Conservation (phyloP, 2,113 vertebrate genomes). For the Orycteropus afer region DNA sequence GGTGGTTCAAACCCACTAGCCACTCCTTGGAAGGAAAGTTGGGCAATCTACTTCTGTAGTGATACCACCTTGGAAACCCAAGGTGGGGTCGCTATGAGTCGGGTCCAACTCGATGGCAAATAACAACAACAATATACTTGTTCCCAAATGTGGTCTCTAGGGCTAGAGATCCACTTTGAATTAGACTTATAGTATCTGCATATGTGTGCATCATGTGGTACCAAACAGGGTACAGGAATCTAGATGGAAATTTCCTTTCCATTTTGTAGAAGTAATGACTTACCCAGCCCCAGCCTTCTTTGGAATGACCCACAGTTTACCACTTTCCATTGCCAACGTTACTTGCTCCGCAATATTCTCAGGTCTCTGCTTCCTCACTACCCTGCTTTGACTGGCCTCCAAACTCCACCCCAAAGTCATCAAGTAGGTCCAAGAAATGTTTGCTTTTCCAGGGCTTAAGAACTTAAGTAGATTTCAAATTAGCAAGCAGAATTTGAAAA, state of each 20-base stretch:
- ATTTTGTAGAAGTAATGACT: not conserved
- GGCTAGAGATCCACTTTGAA: not conserved
- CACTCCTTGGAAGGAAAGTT: too few species aligned
- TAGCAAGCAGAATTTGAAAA: conserved; percentile 61
- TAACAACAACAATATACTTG: not conserved
- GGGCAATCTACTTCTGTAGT: too few species aligned
- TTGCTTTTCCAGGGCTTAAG: not conserved
- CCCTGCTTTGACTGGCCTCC: not conserved
- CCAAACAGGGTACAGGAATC: not conserved
- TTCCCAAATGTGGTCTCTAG: not conserved
- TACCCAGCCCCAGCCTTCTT: not conserved
- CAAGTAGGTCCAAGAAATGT: not conserved
- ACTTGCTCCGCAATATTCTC: not conserved
- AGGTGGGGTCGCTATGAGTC: too few species aligned
- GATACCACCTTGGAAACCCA: too few species aligned
- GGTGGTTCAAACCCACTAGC: too few species aligned
- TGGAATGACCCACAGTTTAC: not conserved
- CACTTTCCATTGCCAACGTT: not conserved
- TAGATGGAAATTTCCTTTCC: not conserved
- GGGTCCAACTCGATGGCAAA: too few species aligned
- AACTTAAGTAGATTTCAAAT: conserved; percentile 40
- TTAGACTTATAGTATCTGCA: not conserved
- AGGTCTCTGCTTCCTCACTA: not conserved
- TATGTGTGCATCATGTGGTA: not conserved
- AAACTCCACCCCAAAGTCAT: not conserved